Base-by-base conservation (phyloP, 2,797 vertebrate genomes). In the Ataeniobius toweri region DNA sequence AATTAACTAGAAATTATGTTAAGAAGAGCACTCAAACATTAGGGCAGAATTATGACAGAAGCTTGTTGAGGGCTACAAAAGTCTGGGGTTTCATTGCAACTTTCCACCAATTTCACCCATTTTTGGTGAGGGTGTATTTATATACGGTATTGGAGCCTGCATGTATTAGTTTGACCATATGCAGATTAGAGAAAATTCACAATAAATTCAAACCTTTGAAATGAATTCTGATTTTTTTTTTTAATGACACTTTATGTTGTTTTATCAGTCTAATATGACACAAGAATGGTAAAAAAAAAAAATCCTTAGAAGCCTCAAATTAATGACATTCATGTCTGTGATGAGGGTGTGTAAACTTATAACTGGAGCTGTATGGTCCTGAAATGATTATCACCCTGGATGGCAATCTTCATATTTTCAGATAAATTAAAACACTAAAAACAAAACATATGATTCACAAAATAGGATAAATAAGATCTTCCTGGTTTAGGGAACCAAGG, bases 361-460 rank as follows among this genome's bases (percentile, higher is more conserved):
- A 24, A 69, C 67, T 69, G 44, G 16, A 69, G 16, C 39, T 36
- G 12, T 53, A 56, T 31, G n/a, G 80, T 81, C 77, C 80, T 56
- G 74, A 78, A 79, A 75, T 81, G 70, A 77, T 82, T 88, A 63
- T 41, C 71, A 71, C 53, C 73, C 55, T 69, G 75, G 53, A 63
- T 83, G 80, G 46, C 41, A 68, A 77, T 50, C 48, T n/a, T 73
- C 56, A 73, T 65, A 80, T 83, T 76, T 80, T 46, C 24, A 76
- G 70, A 73, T 76, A 71, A 68, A 73, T 76, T 58, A 10, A 26
- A 75, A 44, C 53, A 77, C 39, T 83, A 26, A 80, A 65, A 83
- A 10, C 44, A 80, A 86, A 86, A 58, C 56, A 31, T 67, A 79
- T 75, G 44, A 80, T 61, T 39, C 73, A 53, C 7, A 28, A 55